Conservation (phyloP, 2,113 vertebrate genomes). For the Charadrius vociferus region DNA sequence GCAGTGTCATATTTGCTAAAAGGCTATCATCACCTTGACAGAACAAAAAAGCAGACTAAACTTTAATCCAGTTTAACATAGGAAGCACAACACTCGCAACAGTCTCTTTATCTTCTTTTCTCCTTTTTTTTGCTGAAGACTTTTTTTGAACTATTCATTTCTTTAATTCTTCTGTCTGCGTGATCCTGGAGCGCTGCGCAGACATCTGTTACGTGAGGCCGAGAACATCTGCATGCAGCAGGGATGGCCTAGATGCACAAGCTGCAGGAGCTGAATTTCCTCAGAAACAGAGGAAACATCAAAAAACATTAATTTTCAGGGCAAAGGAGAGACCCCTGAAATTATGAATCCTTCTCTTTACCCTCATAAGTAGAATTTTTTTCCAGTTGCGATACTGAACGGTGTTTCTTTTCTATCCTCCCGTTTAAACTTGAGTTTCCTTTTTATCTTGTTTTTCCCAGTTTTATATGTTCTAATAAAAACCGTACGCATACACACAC, state of each 20-base stretch:
- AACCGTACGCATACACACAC: rapidly evolving
- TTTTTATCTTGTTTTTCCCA: not conserved
- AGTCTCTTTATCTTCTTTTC: not conserved
- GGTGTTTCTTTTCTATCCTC: not conserved
- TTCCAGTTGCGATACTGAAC: not conserved
- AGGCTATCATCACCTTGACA: not conserved
- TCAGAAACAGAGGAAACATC: not conserved
- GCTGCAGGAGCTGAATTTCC: not conserved
- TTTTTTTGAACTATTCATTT: not conserved
- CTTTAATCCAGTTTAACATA: not conserved
- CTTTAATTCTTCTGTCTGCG: not conserved
- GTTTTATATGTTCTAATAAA: not conserved
- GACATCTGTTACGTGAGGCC: not conserved
- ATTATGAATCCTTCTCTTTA: not conserved
- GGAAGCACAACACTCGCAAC: not conserved
- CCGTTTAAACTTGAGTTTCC: not conserved
- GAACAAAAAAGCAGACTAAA: not conserved
- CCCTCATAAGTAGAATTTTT: not conserved
- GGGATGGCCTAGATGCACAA: not conserved
- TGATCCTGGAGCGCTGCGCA: rapidly evolving
- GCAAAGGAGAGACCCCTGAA: not conserved
- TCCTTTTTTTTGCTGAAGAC: not conserved
- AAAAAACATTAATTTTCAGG: not conserved
- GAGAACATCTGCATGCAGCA: not conserved
- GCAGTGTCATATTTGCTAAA: not conserved